Conservation (phyloP, 2,113 vertebrate species). For the Halcyon malimbica region DNA sequence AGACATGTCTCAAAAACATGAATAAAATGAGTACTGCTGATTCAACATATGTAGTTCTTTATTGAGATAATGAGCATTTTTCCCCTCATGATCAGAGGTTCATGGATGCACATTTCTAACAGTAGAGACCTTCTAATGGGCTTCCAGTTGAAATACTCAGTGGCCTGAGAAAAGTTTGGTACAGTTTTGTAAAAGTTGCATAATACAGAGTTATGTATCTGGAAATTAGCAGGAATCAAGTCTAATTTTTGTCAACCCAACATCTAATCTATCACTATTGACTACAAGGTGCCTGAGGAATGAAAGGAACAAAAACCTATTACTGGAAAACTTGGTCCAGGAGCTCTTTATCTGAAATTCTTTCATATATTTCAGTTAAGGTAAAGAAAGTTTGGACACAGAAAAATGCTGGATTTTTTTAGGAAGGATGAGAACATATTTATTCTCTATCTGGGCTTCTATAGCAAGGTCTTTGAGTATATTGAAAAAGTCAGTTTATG, state of each 20-base stretch:
- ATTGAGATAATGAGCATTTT: neutral
- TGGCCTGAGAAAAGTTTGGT: neutral
- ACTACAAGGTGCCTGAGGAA: neutral
- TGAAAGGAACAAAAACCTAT: neutral
- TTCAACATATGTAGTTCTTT: neutral
- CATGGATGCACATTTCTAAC: neutral
- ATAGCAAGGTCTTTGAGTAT: neutral
- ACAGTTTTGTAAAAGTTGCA: neutral
- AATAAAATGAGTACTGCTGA: neutral
- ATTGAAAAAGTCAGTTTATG: neutral
- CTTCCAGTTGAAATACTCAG: neutral
- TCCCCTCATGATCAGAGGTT: neutral
- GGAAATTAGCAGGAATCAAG: neutral
- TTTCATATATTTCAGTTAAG: neutral
- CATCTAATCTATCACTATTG: neutral
- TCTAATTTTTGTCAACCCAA: neutral
- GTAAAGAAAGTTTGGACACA: neutral
- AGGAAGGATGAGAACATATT: neutral
- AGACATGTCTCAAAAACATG: neutral
- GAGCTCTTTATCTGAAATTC: neutral
- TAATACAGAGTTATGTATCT: neutral
- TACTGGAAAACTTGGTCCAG: neutral
- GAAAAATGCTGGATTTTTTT: neutral
- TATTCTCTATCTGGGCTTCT: neutral
- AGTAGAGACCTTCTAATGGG: neutral